Evolutionary conservation across 2,113 vertebrate genomes (phyloP), one percentile per base, ranked within the genome.

Genomic region (Mesocricetus auratus): DNA sequence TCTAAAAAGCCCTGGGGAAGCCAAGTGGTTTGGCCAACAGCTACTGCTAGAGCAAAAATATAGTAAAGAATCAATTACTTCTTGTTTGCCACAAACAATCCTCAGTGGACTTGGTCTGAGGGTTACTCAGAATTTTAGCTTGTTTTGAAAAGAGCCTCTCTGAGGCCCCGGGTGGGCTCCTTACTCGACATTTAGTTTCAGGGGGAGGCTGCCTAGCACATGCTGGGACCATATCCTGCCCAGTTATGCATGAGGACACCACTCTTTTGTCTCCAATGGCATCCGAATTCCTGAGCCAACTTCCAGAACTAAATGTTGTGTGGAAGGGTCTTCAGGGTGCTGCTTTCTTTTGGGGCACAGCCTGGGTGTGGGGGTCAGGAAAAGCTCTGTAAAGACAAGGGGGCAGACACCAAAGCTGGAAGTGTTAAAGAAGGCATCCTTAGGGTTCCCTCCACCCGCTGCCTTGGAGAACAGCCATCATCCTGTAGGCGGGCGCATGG

Each of bases 201-300:
- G 21, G 39, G 9, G 47, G 77, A 93, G 66, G 68, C 73, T 86
- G 22, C 71, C 62, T 12, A 73, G 81, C 29, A 36, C 62, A 47
- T 86, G 69, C 92, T 88, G 90, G 47, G 75, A 56, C 39, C 56
- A 88, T 56, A 92, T 89, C 75, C 86, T 81, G 85, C 58, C n/a
- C n/a, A 26, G 33, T 60, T 62, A 7, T 60, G 68, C 77, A 36
- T n/a, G 13, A n/a, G 56, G 60, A 86, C 47, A 42, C 26, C 68
- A 53, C 36, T 89, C 19, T 56, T 91, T 94, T 60, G 17, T 89
- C 47, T 95, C 53, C 42, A 60, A 5, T 22, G 69, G 47, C 79
- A 91, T 81, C 93, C 93, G 93, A 96, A 93, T 74, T 95, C 33
- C 56, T 39, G 74, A 87, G 62, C 47, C 33, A 92, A 93, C 47